Evolutionary conservation across 23 tunicate species (phyloP).

Genomic region (Clavelina lepadiformis): DNA sequence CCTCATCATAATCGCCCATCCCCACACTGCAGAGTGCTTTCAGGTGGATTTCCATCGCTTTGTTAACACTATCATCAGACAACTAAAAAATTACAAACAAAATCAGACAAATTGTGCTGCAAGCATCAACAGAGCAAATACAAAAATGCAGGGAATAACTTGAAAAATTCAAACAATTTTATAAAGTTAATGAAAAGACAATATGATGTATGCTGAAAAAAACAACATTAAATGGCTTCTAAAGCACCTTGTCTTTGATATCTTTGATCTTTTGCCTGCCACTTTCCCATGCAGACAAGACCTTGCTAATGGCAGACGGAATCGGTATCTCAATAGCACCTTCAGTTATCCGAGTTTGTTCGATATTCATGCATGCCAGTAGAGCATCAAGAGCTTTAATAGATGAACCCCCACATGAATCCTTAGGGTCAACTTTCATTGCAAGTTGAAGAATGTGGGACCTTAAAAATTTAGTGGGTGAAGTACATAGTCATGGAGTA

Average conservation of each 20-base stretch:
- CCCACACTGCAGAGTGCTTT: slow-evolving; percentile 14
- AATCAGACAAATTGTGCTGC: not conserved
- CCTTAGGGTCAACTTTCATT: slow-evolving; percentile 13
- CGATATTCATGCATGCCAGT: slow-evolving; percentile 16
- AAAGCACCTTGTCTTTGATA: slow-evolving; percentile 11
- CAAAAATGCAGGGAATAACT: not conserved
- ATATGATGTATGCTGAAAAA: not conserved
- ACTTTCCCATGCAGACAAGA: slow-evolving; percentile 15
- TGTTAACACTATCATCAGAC: slow-evolving; percentile 5
- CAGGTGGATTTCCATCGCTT: slow-evolving; percentile 5
- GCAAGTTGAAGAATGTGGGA: slow-evolving; percentile 22
- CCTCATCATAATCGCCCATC: slow-evolving; percentile 2
- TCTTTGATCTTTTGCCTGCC: slow-evolving; percentile 11
- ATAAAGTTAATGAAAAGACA: too few relatives aligned
- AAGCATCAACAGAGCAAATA: not conserved
- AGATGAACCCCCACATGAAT: not conserved
- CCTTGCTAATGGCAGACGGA: slow-evolving; percentile 16
- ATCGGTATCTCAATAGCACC: slow-evolving; percentile 19
- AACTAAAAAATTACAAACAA: not conserved
- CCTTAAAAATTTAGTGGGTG: too few relatives aligned
- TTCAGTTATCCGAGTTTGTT: slow-evolving; percentile 11
- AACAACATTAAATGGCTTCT: not conserved
- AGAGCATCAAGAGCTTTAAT: slow-evolving; percentile 11
- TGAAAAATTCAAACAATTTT: not conserved
- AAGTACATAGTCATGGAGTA: too few relatives aligned